phyloP scores from a whole-genome alignment of 2,888 invertebrate genomes.

The Plemyria rubiginata region DNA sequence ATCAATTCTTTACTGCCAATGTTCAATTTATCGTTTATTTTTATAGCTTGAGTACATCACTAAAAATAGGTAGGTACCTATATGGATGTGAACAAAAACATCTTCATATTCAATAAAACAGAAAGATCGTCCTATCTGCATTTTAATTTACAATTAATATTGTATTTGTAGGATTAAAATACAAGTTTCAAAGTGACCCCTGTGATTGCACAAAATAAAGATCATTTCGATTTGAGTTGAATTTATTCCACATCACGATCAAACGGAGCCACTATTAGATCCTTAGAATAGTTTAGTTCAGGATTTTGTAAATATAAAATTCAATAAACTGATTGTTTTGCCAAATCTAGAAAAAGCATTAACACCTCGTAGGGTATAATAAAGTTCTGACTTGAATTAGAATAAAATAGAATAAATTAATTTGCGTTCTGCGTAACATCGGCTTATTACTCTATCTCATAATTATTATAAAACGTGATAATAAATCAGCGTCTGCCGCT shows the following conservation, averaged over 20 bases:
- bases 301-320: background rate
- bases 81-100: constrained; percentile 16
- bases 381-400: background rate
- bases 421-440: background rate
- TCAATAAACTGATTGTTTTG: too few relatives aligned
- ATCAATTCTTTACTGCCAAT: constrained; percentile 52
- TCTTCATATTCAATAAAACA: constrained; percentile 20
- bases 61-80: constrained; percentile 1
- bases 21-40: constrained; percentile 53
- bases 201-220: too few relatives aligned
- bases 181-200: too few relatives aligned
- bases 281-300: constrained; percentile 8
- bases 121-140: constrained; percentile 19
- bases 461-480: constrained; percentile 81
- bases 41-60: constrained; percentile 37
- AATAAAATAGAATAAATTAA: background rate
- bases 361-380: too few relatives aligned
- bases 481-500: constrained; percentile 82
- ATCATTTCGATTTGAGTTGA: background rate
- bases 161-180: constrained; percentile 2
- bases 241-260: constrained; percentile 13
- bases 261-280: constrained; percentile 8
- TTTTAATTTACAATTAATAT: constrained; percentile 15
- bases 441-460: constrained; percentile 60
- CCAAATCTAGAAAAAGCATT: too few relatives aligned